Evolutionary conservation across 2,797 vertebrate species (phyloP), one percentile per base, ranked within the genome.

Genomic region (Tragelaphus eurycerus): DNA sequence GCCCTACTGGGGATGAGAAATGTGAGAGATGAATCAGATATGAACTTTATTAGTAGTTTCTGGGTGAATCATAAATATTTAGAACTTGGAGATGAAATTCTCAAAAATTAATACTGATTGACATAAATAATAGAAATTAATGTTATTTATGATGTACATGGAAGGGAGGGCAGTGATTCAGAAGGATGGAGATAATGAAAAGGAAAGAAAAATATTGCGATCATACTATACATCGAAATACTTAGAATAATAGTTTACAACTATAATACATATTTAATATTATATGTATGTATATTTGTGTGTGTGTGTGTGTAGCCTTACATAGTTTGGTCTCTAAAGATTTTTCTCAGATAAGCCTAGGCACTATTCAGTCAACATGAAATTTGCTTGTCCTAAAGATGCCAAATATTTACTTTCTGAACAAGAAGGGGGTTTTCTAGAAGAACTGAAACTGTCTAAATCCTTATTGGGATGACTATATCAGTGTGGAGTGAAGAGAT

Each of bases 321-420:
- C 38, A 25, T 76, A 14, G 12, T 46, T 46, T 76, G 23, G 71
- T 76, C 23, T 76, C 71, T 46, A 76, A 76, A 46, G 38, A 25
- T 76, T 76, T 76, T 76, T 76, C 38, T 76, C 71, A 43, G 38
- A 76, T 76, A 46, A 46, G 12, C 38, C 21, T 76, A 76, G 38
- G 6, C 38, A 76, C 3, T 76, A 43, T 76, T 76, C 12, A 76
- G 71, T 71, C 5, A 0, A 71, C 34, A 43, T 78, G 34, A 76
- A 31, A 82, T 86, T 86, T 95, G 31, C 60, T 84, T 96, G 90
- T 50, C n/a, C n/a, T 64, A 54, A 87, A 94, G 46, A 50, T 88
- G 17, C 5, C 19, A 10, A 86, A 8, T 74, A 54, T 34, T 89
- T 82, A 46, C 83, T 90, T 89, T 92, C 34, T 81, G 38, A 93